Percentiles rank a stretch among this genome's conserved stretches.
phyloP scores from a whole-genome alignment of 2,797 vertebrate species.

The Coregonus ussuriensis region DNA sequence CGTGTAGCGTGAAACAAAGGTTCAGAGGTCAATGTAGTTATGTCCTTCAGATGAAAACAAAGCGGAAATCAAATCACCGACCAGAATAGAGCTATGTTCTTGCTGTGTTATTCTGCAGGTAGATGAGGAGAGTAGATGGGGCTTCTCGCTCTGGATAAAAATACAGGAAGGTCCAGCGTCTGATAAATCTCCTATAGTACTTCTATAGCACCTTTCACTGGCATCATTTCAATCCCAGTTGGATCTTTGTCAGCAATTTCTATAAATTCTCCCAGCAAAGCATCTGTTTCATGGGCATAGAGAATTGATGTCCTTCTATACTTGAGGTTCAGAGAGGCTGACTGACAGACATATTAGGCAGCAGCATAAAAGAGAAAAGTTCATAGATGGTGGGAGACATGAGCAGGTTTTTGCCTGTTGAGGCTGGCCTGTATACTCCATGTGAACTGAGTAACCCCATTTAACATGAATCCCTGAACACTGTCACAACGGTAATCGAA shows the following conservation, averaged over 20 bases:
- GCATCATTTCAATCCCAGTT: no score
- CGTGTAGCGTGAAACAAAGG: not conserved
- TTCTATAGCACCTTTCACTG: no score
- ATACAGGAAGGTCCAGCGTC: no score
- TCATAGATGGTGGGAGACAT: not conserved
- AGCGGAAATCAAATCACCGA: not conserved
- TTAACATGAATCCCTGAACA: constrained; percentile 10
- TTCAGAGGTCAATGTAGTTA: constrained; percentile 22
- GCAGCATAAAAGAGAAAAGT: not conserved
- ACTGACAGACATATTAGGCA: not conserved
- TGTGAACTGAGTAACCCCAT: not conserved
- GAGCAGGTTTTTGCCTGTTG: not conserved
- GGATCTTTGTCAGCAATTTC: no score
- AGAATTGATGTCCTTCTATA: no score
- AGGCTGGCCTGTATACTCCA: not conserved
- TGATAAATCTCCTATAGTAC: no score
- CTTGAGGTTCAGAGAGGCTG: not conserved
- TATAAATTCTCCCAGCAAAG: not conserved
- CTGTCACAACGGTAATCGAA: constrained; percentile 23
- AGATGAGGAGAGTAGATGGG: not conserved
- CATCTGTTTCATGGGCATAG: not conserved
- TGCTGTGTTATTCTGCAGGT: not conserved
- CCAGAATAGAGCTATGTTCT: no score
- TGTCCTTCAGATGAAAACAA: constrained; percentile 3
- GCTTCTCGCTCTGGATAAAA: no score